These are phyloP conservation scores for Chionomys nivalis DNA, from an alignment of 2,113 vertebrate genomes.

Conservation along the genomic window DNA sequence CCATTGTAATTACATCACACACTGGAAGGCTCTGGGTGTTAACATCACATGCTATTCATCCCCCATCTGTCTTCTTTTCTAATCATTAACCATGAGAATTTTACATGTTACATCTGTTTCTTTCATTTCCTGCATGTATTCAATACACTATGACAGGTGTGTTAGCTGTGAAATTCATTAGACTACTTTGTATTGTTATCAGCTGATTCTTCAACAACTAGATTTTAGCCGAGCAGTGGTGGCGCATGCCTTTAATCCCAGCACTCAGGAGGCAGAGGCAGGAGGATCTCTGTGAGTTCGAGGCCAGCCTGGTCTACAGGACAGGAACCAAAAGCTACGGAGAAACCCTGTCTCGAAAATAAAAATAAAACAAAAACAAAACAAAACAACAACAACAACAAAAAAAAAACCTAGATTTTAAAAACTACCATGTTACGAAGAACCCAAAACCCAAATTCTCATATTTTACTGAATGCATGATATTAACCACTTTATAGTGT, in stretches of 20 bases:
- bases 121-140: neutral
- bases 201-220: neutral
- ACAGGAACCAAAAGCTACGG: too few species aligned
- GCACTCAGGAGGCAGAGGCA: too few species aligned
- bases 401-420: neutral
- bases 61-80: neutral
- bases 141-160: neutral
- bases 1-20: neutral
- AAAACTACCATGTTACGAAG: neutral
- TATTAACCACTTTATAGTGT: neutral
- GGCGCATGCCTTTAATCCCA: too few species aligned
- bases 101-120: neutral
- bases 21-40: neutral
- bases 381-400: too few species aligned
- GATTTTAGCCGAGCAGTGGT: too few species aligned
- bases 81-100: neutral
- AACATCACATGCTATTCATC: neutral
- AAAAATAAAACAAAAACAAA: too few species aligned
- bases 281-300: too few species aligned
- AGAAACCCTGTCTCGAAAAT: too few species aligned
- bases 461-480: conserved; percentile 26
- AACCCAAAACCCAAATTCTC: neutral
- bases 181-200: neutral
- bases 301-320: too few species aligned
- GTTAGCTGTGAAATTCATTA: conserved; percentile 1